A percentile compares a stretch with the other conserved stretches of the same genome.
Evolutionary conservation across 2,113 vertebrate genomes (phyloP).

Genomic region (Apteryx mantelli): DNA sequence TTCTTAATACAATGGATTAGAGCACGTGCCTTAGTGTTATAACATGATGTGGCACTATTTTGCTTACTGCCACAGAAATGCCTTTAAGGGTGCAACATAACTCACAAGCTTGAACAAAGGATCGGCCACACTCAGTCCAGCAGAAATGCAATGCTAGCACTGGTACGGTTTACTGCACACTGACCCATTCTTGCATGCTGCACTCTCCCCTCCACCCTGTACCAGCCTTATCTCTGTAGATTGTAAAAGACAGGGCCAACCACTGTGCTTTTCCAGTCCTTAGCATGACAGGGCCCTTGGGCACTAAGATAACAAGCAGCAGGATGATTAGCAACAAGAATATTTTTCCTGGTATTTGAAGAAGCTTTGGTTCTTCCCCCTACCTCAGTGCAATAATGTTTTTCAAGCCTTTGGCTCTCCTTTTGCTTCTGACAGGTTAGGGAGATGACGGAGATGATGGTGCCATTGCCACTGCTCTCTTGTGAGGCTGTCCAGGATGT

Average conservation of each 20-base stretch:
- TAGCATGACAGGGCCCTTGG: not conserved
- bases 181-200: not conserved
- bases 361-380: not conserved
- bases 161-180: not conserved
- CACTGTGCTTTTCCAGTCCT: not conserved
- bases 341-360: not conserved
- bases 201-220: not conserved
- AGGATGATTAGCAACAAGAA: not conserved
- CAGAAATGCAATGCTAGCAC: not conserved
- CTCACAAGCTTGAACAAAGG: not conserved
- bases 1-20: not conserved
- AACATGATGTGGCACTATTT: not conserved
- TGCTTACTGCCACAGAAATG: not conserved
- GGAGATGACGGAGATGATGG: conserved; percentile 90
- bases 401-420: conserved; percentile 91
- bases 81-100: not conserved
- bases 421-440: conserved; percentile 91
- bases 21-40: not conserved
- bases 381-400: conserved; percentile 90
- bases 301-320: fast-evolving
- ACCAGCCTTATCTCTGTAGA: not conserved
- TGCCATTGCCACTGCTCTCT: conserved; percentile 79
- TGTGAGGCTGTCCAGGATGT: conserved; percentile 84
- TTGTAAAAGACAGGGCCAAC: not conserved
- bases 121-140: not conserved